Evolutionary conservation across 2,797 vertebrate genomes (phyloP), one percentile per base, ranked within the genome.

Genomic region (Gobionotothen gibberifrons): DNA sequence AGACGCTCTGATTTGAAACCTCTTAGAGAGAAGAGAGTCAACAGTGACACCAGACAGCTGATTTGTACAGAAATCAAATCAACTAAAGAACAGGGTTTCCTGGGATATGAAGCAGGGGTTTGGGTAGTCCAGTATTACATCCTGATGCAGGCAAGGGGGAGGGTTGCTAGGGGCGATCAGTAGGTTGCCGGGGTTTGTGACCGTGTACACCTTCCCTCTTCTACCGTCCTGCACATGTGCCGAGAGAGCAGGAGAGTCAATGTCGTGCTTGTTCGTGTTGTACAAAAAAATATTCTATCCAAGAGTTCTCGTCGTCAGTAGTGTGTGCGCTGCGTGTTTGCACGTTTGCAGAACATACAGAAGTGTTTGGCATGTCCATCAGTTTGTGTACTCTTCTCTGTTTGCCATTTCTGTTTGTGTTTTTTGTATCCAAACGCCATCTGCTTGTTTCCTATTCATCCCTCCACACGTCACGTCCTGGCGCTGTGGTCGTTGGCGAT

Each of bases 211-310:
- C 85, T 87, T 91, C 86, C 84, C 83, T 90, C 88, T 82, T 89
- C 85, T 71, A 84, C 80, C 73, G 19, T 86, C 87, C 88, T 84
- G 86, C 86, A 72, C 83, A 9, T 81, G 87, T 93, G 91, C 90
- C 69, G 80, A 84, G 73, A 84, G 83, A 81, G 82, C 81, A 73
- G 84, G 81, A 85, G 12, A 77, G 72, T 84, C 69, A 29, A 36
- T 29, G 49, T 59, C 52, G 56, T 82, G 80, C 48, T 68, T 36
- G 60, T 77, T 76, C 78, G 4, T 39, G 84, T 86, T 52, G 87
- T 90, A 89, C 78, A 88, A 87, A 93, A 84, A 91, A 89, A 86
- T 85, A 89, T 87, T 87, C 82, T 92, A 84, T 82, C 69, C 76
- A 65, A 81, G 72, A 89, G 90, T 91, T 85, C 74, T 84, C 7